Evolutionary conservation across 2,113 vertebrate genomes (phyloP), one percentile per base, ranked within the genome.

Genomic region (Chaenogobius annularis): DNA sequence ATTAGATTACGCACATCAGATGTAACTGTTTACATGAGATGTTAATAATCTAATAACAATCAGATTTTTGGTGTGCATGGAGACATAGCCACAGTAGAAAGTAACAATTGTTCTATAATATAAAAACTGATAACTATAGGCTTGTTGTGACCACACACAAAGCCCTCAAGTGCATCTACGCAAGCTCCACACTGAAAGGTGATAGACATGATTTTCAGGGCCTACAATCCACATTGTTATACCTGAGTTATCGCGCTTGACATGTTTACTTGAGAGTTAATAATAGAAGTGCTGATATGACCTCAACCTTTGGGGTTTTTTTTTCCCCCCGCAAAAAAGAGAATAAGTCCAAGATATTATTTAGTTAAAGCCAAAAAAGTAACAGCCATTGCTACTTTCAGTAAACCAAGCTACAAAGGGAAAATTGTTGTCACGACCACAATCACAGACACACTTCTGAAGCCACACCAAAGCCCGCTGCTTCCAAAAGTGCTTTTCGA

Each of bases 271-370:
- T 69, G 63, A 14, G 52, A 85, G 79, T 66, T 87, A 87, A 85
- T 84, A 85, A 91, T 88, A 90, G 77, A 79, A 70, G 3, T 68
- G 69, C 26, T 78, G 65, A 79, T 76, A 56, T 81, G 78, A 85
- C 77, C 67, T 65, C 22, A 82, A 58, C 19, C 47, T 19, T 78
- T 77, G 26, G n/a, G n/a, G n/a, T n/a, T n/a, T n/a, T n/a, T n/a
- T n/a, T n/a, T n/a, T n/a, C 26, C 26, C 26, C 26, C 26, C 26
- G 2, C 26, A 31, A 31, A 31, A 52, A 74, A 68, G 73, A 43
- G 73, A 77, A 64, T 70, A 40, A 72, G 62, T 35, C 73, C 13
- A 54, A 22, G 66, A 83, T 90, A 90, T 81, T 46, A 79, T 89
- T 82, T 5, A 40, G 8, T 40, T 7, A 7, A 40, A 40, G 72